Evolutionary conservation across 2,888 invertebrate genomes (phyloP), one percentile per base, ranked within the genome.

Genomic region (Orgyia antiqua): DNA sequence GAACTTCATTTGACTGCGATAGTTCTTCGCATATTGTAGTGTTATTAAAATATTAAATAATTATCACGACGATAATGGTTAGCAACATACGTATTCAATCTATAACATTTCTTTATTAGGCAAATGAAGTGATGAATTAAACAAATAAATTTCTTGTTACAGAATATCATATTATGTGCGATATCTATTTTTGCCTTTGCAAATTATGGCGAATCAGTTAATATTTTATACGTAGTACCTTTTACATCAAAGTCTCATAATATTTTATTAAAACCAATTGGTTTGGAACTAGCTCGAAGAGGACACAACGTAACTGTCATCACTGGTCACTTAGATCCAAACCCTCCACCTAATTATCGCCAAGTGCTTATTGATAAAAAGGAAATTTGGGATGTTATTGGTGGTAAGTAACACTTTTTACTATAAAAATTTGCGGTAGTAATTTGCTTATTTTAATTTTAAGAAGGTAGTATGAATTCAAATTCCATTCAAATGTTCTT

Each of bases 221-320:
- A 83, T 45, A 87, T 88, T 44, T 58, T 88, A 9, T 78, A 75
- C 28, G 61, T 82, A 4, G 60, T 80, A 29, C 87, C 88, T 1
- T 83, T 87, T 46, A 75, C 84, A 2, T 75, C 80, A 1, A 80
- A 66, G 37, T 88, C 88, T 10, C 88, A 88, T 49, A 68, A 75
- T 36, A 74, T 86, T 35, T 58, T 80, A 55, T 58, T 87, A 20
- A 72, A 74, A 39, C 74, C 80, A 0, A 69, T 88, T 12, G 79
- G 87, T 2, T 45, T 86, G 24, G 87, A 86, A 39, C 54, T 88
- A 24, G 88, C 87, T 3, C 53, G 61, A n/a, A 68, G 82, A 29
- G 88, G 88, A 0, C 88, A 88, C 42, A 82, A 88, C 48, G 83
- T 88, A 1, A 87, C 87, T 1, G 77, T 87, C 1, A 77, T 88